Conservation (phyloP, 2,113 vertebrate species). For the Castor canadensis region DNA sequence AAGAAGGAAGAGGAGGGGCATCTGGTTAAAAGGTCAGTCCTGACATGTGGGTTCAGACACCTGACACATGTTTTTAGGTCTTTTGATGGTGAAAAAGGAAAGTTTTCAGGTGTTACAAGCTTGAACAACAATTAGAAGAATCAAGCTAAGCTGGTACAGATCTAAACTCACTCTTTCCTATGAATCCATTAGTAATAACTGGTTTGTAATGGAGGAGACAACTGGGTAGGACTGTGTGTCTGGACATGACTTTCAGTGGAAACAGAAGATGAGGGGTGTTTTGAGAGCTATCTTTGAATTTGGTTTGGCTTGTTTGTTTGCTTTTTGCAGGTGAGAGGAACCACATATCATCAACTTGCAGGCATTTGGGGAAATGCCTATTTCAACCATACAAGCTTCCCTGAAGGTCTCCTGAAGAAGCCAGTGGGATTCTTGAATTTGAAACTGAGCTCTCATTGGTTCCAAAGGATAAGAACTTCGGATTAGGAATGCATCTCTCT, state of each 20-base stretch:
- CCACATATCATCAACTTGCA: slow-evolving; percentile 54
- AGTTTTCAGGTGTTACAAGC: background rate
- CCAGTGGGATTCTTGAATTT: slow-evolving; percentile 65
- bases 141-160: background rate
- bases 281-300: background rate
- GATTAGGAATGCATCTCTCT: slow-evolving; percentile 37
- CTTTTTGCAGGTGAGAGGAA: slow-evolving; percentile 19
- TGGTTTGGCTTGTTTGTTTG: background rate
- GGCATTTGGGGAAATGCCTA: slow-evolving; percentile 64
- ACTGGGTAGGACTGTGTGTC: background rate
- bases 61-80: background rate
- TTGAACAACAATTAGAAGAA: background rate
- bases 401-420: slow-evolving; percentile 52
- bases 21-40: slow-evolving; percentile 31
- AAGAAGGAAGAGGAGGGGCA: background rate
- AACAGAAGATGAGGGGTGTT: background rate
- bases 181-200: background rate
- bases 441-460: slow-evolving; percentile 70
- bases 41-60: slow-evolving; percentile 19
- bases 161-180: background rate
- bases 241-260: slow-evolving; percentile 47
- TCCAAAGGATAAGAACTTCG: slow-evolving; percentile 69
- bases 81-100: background rate
- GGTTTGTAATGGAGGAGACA: background rate
- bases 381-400: slow-evolving; percentile 73